phyloP scores from a whole-genome alignment of 2,113 vertebrate genomes.

The Erinaceus europaeus region DNA sequence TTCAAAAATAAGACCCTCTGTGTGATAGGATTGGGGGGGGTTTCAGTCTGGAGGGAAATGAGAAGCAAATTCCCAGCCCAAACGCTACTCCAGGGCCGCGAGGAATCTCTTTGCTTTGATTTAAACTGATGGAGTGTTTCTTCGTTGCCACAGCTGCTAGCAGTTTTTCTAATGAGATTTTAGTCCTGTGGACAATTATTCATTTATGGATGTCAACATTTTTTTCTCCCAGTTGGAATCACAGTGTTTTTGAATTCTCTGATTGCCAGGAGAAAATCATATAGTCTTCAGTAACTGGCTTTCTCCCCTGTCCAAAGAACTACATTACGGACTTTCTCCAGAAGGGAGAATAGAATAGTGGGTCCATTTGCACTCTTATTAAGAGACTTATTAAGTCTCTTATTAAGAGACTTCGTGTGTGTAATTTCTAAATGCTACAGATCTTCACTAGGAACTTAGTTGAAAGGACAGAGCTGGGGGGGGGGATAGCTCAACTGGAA shows the following conservation, averaged over 20 bases:
- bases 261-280: conserved; percentile 37
- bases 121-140: conserved; percentile 47
- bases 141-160: conserved; percentile 20
- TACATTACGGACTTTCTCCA: conserved; percentile 30
- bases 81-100: neutral
- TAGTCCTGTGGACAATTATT: conserved; percentile 29
- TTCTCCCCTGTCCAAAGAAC: conserved; percentile 26
- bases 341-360: neutral
- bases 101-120: conserved; percentile 36
- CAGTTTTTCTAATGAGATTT: conserved; percentile 45
- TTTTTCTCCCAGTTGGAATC: conserved; percentile 40
- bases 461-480: no score
- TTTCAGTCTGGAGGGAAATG: neutral
- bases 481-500: no score
- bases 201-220: conserved; percentile 55
- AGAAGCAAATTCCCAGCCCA: neutral
- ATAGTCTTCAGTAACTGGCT: conserved; percentile 24
- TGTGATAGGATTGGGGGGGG: neutral
- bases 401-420: neutral
- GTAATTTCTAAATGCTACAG: no score
- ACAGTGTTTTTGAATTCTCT: conserved; percentile 50
- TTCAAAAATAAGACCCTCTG: neutral
- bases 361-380: neutral
- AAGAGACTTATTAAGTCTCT: conserved; percentile 18
- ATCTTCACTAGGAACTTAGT: no score